Evolutionary conservation across 2,797 vertebrate genomes (phyloP).

Genomic region (Poecile montanus): DNA sequence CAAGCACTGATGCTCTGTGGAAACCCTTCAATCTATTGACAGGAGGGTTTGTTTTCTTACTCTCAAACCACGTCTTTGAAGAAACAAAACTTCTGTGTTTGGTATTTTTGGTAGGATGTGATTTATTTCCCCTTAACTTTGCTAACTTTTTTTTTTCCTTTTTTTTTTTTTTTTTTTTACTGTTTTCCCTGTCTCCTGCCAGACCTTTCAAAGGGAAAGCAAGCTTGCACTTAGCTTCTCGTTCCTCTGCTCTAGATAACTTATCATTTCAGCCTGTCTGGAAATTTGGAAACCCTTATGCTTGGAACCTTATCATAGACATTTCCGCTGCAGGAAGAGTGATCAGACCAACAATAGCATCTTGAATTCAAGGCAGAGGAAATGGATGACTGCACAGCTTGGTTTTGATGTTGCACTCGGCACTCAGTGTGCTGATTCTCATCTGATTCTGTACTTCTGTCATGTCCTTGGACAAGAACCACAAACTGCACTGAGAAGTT

Average conservation of each 20-base stretch:
- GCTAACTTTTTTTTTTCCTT: neutral
- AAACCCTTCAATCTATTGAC: neutral
- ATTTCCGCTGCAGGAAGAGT: conserved; percentile 67
- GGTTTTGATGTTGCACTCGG: conserved; percentile 9
- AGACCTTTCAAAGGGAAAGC: conserved; percentile 50
- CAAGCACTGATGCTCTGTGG: neutral
- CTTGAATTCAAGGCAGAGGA: conserved; percentile 64
- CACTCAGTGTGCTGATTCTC: neutral
- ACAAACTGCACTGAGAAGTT: neutral
- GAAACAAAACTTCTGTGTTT: neutral
- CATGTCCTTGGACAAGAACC: neutral
- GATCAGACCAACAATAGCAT: conserved; percentile 55
- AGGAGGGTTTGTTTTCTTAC: neutral
- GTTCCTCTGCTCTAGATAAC: conserved; percentile 72
- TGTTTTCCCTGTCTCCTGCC: neutral
- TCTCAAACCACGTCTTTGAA: neutral
- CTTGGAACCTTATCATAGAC: conserved; percentile 68
- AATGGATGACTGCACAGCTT: conserved; percentile 55
- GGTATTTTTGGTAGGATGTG: neutral
- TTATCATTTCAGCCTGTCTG: conserved; percentile 69
- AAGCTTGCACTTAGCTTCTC: conserved; percentile 57
- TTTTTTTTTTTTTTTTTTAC: too few relatives aligned
- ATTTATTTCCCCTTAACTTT: neutral
- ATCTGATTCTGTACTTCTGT: neutral
- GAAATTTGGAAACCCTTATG: conserved; percentile 75